Conservation (phyloP, 2,113 vertebrate genomes). For the Mobula birostris region DNA sequence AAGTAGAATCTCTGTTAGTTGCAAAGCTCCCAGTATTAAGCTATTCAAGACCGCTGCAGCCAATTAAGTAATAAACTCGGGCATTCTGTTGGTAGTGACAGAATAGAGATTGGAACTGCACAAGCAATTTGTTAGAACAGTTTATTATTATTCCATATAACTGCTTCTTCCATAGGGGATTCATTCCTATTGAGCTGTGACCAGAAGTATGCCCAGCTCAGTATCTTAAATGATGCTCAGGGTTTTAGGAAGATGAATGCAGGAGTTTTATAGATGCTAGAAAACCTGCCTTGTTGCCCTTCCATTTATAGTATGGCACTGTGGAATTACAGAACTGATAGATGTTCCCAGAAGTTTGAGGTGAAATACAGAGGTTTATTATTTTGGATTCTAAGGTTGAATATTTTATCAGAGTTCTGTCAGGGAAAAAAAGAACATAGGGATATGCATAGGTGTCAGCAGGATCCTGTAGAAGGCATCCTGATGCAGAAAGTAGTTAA, state of each 20-base stretch:
- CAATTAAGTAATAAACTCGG: too few relatives aligned
- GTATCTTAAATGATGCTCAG: not conserved
- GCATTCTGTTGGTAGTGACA: too few relatives aligned
- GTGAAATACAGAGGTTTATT: not conserved
- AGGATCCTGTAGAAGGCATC: not conserved
- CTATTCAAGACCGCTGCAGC: too few relatives aligned
- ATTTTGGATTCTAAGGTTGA: slow-evolving; percentile 5
- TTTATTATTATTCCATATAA: not conserved
- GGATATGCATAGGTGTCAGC: not conserved
- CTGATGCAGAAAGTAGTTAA: not conserved
- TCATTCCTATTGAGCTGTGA: not conserved
- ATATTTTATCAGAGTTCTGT: slow-evolving; percentile 17
- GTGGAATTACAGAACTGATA: not conserved
- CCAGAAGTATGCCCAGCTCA: not conserved
- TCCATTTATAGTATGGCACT: not conserved
- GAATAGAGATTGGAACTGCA: not conserved
- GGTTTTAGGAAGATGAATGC: not conserved
- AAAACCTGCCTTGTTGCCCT: not conserved
- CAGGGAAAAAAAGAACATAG: not conserved
- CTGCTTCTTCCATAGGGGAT: not conserved
- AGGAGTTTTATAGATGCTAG: not conserved
- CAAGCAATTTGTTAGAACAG: too few relatives aligned
- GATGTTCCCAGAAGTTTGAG: not conserved
- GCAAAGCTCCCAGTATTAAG: too few relatives aligned
- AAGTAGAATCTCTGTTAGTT: too few relatives aligned